Evolutionary conservation across 2,797 vertebrate species (phyloP), one percentile per base, ranked within the genome.

Genomic region (Heterohyrax brucei): DNA sequence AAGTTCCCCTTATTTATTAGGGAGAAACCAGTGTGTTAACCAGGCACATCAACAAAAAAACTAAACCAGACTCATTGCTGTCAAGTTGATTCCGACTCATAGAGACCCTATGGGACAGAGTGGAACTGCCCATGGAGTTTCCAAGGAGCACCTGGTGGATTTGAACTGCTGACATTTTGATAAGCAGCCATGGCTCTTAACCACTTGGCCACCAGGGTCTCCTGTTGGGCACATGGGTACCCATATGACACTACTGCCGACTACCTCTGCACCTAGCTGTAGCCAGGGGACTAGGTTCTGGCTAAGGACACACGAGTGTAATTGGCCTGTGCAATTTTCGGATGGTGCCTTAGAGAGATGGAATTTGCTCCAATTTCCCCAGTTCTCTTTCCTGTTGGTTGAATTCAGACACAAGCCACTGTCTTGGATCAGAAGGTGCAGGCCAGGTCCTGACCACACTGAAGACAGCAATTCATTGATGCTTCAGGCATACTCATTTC

Each of bases 171-270:
- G 39, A 39, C 39, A 39, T 39, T 39, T 39, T 39, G 39, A 39
- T 39, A 39, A 39, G 39, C 39, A 39, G 39, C 39, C 39, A 39
- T 39, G 39, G 39, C 39, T 39, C 2, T 39, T 39, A 39, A 39
- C 39, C 39, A 39, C 39, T 39, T 39, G 39, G 39, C 39, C 39
- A 39, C 39, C 39, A 39, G 39, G 39, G 39, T 39, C 39, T 39
- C 39, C 39, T 39, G 39, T 39, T 59, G n/a, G 26, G 24, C 1
- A 26, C 4, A 14, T 5, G 53, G n/a, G 14, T 53, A 30, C 30
- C 9, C 48, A 14, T 5, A 5, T 12, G 16, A 50, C 1, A 1
- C 16, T 2, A 7, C 10, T 2, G 8, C 16, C 73, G 18, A 59
- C 30, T 78, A 75, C 79, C 44, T 89, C 48, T 59, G 14, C 12